phyloP scores from a whole-genome alignment of 2,888 invertebrate species.

The Eupithecia subumbrata region DNA sequence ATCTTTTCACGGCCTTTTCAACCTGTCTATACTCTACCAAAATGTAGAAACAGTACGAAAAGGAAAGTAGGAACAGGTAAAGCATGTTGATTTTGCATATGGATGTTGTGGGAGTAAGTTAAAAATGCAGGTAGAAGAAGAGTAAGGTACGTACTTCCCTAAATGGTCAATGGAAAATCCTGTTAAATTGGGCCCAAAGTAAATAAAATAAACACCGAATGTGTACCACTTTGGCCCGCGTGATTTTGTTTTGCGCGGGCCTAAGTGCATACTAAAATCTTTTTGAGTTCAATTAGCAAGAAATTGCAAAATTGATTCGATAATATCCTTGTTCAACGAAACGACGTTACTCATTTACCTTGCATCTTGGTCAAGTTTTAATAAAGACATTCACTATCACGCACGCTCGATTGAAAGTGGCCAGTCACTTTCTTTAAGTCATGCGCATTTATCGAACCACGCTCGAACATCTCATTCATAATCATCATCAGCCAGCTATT shows the following conservation, averaged over 20 bases:
- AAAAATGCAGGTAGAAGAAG: neutral
- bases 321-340: neutral
- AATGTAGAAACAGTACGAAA: neutral
- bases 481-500: neutral
- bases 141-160: neutral
- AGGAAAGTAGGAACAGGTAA: neutral
- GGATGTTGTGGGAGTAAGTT: neutral
- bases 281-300: neutral
- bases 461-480: neutral
- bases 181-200: no score
- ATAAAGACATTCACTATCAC: constrained; percentile 25
- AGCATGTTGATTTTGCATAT: neutral
- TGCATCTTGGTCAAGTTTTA: constrained; percentile 13
- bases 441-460: constrained; percentile 9
- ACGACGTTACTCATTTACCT: neutral
- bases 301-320: neutral
- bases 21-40: no score
- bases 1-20: no score
- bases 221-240: neutral
- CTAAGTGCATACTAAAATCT: neutral
- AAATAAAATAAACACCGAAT: neutral
- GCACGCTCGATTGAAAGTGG: constrained; percentile 25
- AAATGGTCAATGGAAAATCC: neutral
- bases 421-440: constrained; percentile 27
- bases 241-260: neutral